These are phyloP conservation scores for Trogon melanurus DNA, from an alignment of 2,113 vertebrate genomes.

Conservation along the genomic window DNA sequence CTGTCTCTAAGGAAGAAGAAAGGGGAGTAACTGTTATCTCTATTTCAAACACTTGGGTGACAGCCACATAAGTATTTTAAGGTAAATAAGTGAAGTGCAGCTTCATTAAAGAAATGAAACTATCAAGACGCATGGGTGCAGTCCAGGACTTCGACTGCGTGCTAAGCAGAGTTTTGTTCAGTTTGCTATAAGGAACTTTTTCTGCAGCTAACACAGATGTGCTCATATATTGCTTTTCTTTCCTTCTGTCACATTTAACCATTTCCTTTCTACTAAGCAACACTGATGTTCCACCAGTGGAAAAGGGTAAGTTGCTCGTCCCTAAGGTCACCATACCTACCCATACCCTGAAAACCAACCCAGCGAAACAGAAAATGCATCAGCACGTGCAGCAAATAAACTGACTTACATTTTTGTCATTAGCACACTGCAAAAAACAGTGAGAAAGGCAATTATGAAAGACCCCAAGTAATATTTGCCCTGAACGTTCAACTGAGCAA, in stretches of 20 bases:
- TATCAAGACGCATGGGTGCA: neutral
- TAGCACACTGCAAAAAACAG: neutral
- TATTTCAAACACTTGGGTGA: conserved; percentile 34
- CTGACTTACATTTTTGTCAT: neutral
- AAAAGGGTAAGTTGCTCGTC: neutral
- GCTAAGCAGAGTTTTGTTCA: neutral
- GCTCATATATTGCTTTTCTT: neutral
- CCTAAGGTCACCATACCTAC: neutral
- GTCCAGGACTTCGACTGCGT: neutral
- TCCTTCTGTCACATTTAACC: neutral
- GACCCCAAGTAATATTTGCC: neutral
- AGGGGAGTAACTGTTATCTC: neutral
- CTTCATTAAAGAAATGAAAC: conserved; percentile 8
- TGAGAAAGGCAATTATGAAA: neutral
- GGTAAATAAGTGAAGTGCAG: neutral
- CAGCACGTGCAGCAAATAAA: neutral
- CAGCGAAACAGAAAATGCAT: neutral
- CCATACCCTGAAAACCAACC: neutral
- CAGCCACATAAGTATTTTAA: conserved; percentile 20
- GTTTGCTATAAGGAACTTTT: neutral
- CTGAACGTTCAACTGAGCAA: neutral
- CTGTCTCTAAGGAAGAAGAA: conserved; percentile 27
- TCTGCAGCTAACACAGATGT: neutral
- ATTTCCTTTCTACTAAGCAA: neutral
- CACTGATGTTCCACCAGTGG: neutral